Percentiles rank a stretch among this genome's conserved stretches.
Evolutionary conservation across 2,888 invertebrate genomes (phyloP).

Genomic region (Lepas anatifera): DNA sequence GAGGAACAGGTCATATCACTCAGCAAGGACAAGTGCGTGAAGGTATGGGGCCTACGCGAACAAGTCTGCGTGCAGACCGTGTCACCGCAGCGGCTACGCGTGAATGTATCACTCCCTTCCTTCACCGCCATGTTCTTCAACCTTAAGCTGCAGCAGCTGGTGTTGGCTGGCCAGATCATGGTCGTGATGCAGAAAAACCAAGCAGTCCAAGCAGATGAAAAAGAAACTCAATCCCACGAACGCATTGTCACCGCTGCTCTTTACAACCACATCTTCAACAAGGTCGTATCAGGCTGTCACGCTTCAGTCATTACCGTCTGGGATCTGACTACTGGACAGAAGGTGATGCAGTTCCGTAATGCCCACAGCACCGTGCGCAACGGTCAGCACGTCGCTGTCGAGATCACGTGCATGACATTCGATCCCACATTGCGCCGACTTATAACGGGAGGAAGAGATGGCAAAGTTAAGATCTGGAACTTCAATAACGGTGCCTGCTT

Average conservation of each 20-base stretch:
- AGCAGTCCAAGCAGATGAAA: neutral
- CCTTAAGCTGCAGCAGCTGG: slow-evolving; percentile 48
- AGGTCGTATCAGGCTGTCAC: slow-evolving; percentile 59
- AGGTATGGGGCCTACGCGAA: slow-evolving; percentile 60
- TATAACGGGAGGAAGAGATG: slow-evolving; percentile 64
- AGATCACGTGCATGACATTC: slow-evolving; percentile 64
- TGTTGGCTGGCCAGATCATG: slow-evolving; percentile 43
- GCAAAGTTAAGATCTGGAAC: slow-evolving; percentile 70
- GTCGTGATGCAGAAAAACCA: neutral
- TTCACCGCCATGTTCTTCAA: slow-evolving; percentile 43
- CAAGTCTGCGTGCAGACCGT: slow-evolving; percentile 52
- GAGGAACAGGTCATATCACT: slow-evolving; percentile 57
- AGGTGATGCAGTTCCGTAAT: slow-evolving; percentile 52
- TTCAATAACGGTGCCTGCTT: slow-evolving; percentile 66
- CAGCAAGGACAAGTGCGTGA: slow-evolving; percentile 55
- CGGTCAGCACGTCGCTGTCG: slow-evolving; percentile 52
- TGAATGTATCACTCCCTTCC: neutral
- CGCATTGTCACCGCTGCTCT: slow-evolving; percentile 52
- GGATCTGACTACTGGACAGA: slow-evolving; percentile 56
- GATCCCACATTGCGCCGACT: slow-evolving; percentile 59
- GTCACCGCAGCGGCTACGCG: slow-evolving; percentile 27
- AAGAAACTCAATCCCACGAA: neutral
- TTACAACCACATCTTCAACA: slow-evolving; percentile 59
- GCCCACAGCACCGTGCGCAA: slow-evolving; percentile 55
- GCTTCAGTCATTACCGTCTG: slow-evolving; percentile 72